These are phyloP conservation scores for Ctenoplectra terminalis DNA, from an alignment of 1,140 invertebrate species.

Conservation along the genomic window DNA sequence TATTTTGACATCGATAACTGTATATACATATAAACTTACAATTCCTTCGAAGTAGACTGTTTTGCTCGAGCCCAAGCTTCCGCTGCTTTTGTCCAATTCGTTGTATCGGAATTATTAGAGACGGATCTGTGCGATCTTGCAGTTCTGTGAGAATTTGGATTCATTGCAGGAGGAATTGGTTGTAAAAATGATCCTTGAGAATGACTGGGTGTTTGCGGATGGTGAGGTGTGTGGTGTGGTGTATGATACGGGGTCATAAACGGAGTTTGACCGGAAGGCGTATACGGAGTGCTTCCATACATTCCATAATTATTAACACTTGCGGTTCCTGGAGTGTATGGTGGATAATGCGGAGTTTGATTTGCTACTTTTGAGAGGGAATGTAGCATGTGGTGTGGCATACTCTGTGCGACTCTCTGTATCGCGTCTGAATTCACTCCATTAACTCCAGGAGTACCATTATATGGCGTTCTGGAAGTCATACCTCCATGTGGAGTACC, in stretches of 20 bases:
- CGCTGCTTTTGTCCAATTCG: slow-evolving; percentile 93
- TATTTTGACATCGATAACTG: background rate
- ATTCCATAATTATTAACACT: slow-evolving; percentile 77
- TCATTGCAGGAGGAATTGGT: slow-evolving; percentile 82
- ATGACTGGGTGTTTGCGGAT: slow-evolving; percentile 82
- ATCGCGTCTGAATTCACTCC: slow-evolving; percentile 87
- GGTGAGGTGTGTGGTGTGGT: slow-evolving; percentile 85
- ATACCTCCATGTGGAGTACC: slow-evolving; percentile 86
- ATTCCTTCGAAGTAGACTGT: slow-evolving; percentile 70
- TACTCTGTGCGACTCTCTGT: slow-evolving; percentile 88
- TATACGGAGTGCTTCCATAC: slow-evolving; percentile 87
- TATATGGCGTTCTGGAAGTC: slow-evolving; percentile 87
- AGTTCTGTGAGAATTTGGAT: slow-evolving; percentile 82
- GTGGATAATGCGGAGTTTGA: slow-evolving; percentile 86
- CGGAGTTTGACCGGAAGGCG: slow-evolving; percentile 94
- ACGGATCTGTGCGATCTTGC: slow-evolving; percentile 79
- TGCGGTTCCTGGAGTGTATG: slow-evolving; percentile 85
- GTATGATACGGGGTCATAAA: slow-evolving; percentile 95
- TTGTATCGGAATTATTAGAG: slow-evolving; percentile 80
- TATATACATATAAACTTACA: slow-evolving; percentile 66
- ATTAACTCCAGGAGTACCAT: slow-evolving; percentile 84
- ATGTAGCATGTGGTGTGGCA: slow-evolving; percentile 89
- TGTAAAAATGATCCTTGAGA: slow-evolving; percentile 84
- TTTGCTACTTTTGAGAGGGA: slow-evolving; percentile 87
- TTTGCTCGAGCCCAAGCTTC: slow-evolving; percentile 90